Base-by-base conservation (phyloP, 2,113 vertebrate genomes). In the Elephantulus edwardii region DNA sequence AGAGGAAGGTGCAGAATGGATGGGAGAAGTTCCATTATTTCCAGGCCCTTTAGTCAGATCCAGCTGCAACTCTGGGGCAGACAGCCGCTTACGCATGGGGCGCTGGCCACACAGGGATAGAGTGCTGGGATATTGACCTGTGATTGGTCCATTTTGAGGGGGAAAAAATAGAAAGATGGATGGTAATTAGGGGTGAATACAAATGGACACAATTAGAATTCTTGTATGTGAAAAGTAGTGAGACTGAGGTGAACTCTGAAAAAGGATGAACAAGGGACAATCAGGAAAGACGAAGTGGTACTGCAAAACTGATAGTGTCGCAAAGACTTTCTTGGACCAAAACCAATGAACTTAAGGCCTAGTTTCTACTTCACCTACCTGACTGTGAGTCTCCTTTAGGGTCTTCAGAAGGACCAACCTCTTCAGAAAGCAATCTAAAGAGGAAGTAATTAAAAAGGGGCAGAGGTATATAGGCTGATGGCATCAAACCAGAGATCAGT, bases 1-100 rank as follows among this genome's bases (percentile, higher is more conserved):
- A 0, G 91, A 0, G 16, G 93, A 90, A 60, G 95, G 87, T 8
- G 44, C 26, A 2, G 94, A 94, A 56, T 28, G 78, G 0, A 94
- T 58, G 1, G 95, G 82, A 81, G 97, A 96, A 50, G 97, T 96
- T 7, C 96, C 97, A 0, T 1, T 96, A 66, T 94, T 48, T 3
- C 77, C 35, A 0, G 93, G 64, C 22, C 54, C 95, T 56, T 97
- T 91, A 0, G 89, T 97, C 95, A 98, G 94, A 0, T 88, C 96
- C 42, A 98, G 95, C 72, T 85, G 97, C 79, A 98, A 95, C 14
- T 97, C 71, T 0, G 98, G 98, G 0, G 98, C 98, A 1, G 92
- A 86, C 20, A 99, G 98, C 1, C 98, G 98, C 90, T 97, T 98
- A 82, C 97, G 98, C 92, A 97, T 96, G 5, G 87, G 95, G 1